Evolutionary conservation across 2,888 invertebrate species (phyloP), one percentile per base, ranked within the genome.

Genomic region (Acanthopleura granulata): DNA sequence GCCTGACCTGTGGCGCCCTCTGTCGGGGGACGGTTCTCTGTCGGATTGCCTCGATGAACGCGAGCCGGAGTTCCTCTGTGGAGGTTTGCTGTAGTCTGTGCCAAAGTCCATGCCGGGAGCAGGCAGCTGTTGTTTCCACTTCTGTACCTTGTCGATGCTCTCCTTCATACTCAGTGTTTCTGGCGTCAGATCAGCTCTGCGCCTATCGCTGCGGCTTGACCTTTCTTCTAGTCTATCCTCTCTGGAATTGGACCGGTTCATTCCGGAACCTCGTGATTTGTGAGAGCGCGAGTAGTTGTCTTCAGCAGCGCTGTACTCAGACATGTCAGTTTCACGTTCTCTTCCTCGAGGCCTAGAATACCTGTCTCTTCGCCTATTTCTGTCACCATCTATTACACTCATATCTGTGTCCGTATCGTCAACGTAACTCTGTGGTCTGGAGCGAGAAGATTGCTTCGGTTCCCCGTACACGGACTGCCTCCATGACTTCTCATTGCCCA

Each of bases 141-240:
- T 84, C 30, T 86, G 84, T n/a, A 89, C 89, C 76, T 89, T 89
- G 73, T 89, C 89, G 57, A 89, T 88, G 80, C 89, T 89, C 40
- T 89, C 89, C 66, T 88, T 84, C 62, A 89, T 77, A 16, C 84
- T 84, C 29, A 89, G 77, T 25, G 84, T 86, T 77, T 89, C 89
- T 16, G 86, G 85, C 15, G 89, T 88, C 62, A 88, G 79, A 75
- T 22, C 80, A 78, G 22, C 49, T 74, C 12, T 78, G 77, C 3
- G 80, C 75, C 18, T 83, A 86, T 14, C 84, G 83, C 66, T 84
- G 85, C 30, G 86, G 78, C 71, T 81, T 82, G 82, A 76, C 15
- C 85, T 79, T 18, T 85, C 86, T 72, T 86, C 86, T 16, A 86
- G 79, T 49, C 85, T 84, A 75, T 84, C 85, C 62, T 86, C 86